Base-by-base conservation (phyloP, 2,797 vertebrate genomes). In the Selene dorsalis region DNA sequence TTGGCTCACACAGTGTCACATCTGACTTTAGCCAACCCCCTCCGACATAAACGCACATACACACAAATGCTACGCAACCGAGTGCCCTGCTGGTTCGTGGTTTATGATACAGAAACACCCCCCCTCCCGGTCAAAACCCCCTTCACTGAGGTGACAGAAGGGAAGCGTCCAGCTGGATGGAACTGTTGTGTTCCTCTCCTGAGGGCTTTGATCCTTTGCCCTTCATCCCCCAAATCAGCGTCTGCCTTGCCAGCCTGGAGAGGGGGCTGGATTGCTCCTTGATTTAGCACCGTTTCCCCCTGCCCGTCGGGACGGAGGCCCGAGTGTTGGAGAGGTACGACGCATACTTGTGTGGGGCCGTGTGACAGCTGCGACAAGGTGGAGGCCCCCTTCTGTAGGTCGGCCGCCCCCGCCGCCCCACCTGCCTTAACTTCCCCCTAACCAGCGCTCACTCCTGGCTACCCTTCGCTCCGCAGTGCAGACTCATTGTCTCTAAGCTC, bases 131-230 rank as follows among this genome's bases (percentile, higher is more conserved):
- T 75, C 81, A 58, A 76, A 82, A 82, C 84, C 83, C 87, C 80
- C 82, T 32, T 87, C 64, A 2, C 67, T 57, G 80, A 88, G 86
- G 86, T 90, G 88, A 90, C 90, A 90, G 87, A 90, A 91, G 91
- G 86, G 87, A 89, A 88, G 83, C 75, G 79, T 92, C 91, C 90
- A 90, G 90, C 91, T 91, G 88, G 91, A 93, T 82, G 84, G 70
- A 84, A 77, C 85, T 88, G 83, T 91, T 91, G 88, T 90, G 79
- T 69, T 90, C 65, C 83, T 86, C 86, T 91, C 88, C 82, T 87
- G 84, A 87, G 88, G 75, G 84, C 88, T 92, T 92, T 94, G 90
- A 93, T 91, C 88, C 86, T 87, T 88, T 90, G 85, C 77, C 91
- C 88, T 88, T 86, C 81, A 80, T 82, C 87, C 84, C 80, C 73